phyloP scores from a whole-genome alignment of 2,113 vertebrate genomes.

The Proterorhinus semilunaris region DNA sequence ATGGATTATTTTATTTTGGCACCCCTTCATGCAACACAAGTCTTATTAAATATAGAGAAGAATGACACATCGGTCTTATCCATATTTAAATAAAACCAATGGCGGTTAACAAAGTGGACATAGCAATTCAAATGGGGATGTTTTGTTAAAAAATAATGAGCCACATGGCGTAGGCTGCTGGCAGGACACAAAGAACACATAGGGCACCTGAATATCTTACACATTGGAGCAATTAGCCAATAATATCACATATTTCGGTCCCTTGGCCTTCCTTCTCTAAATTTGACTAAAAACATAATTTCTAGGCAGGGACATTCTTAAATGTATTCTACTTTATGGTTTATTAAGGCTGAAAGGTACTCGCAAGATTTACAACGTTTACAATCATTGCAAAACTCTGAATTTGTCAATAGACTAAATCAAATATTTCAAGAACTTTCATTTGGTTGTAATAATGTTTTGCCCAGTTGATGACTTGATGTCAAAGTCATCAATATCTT shows the following conservation, averaged over 20 bases:
- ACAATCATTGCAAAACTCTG: no score
- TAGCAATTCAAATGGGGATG: background rate
- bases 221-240: constrained; percentile 8
- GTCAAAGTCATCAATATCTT: no score
- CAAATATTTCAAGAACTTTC: no score
- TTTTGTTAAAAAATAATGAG: background rate
- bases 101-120: background rate
- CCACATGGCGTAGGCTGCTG: background rate
- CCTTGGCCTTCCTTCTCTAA: background rate
- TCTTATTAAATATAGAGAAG: background rate
- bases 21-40: no score
- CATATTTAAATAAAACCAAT: background rate
- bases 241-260: constrained; percentile 14
- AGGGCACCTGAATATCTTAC: constrained; percentile 6
- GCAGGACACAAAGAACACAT: background rate
- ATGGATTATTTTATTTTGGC: no score
- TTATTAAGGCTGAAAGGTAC: no score
- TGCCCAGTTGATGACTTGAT: no score
- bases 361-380: no score
- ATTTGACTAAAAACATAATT: background rate
- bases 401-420: no score
- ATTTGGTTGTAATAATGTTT: no score
- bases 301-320: background rate
- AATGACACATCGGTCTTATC: background rate
- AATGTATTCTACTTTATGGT: no score